Evolutionary conservation across 2,797 vertebrate species (phyloP).

Genomic region (Takifugu rubripes): DNA sequence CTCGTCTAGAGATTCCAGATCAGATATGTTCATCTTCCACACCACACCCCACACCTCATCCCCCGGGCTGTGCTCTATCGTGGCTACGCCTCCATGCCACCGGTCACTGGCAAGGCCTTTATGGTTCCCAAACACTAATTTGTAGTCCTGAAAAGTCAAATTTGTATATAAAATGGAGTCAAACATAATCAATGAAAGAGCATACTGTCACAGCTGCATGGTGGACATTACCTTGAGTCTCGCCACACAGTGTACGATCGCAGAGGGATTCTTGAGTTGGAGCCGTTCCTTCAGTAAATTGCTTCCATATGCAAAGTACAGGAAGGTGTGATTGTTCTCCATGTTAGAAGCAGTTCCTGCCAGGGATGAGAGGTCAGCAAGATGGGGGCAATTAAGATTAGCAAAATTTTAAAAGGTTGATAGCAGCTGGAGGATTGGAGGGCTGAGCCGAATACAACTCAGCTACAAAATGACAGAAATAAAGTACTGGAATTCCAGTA

Average conservation of each 20-base stretch:
- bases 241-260: conserved; percentile 63
- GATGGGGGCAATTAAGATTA: background rate
- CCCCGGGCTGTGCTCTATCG: conserved; percentile 81
- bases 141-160: conserved; percentile 79
- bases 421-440: conserved; percentile 13
- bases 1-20: conserved; percentile 87
- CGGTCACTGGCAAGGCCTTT: conserved; percentile 78
- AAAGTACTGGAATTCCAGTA: conserved; percentile 43
- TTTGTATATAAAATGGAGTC: background rate
- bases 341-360: conserved; percentile 30
- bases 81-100: conserved; percentile 91
- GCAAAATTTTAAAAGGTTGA: background rate
- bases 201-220: background rate
- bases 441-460: conserved; percentile 7
- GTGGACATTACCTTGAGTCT: conserved; percentile 60
- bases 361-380: conserved; percentile 13
- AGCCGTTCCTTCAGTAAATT: conserved; percentile 75
- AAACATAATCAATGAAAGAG: no score
- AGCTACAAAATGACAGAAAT: conserved; percentile 31
- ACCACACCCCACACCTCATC: conserved; percentile 91
- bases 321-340: conserved; percentile 60
- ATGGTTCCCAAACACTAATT: conserved; percentile 85
- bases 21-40: conserved; percentile 82
- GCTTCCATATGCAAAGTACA: conserved; percentile 77
- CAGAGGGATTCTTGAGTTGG: conserved; percentile 74